Percentiles rank a stretch among this genome's conserved stretches.
phyloP scores from a whole-genome alignment of 1,140 invertebrate species.

The Triops longicaudatus region DNA sequence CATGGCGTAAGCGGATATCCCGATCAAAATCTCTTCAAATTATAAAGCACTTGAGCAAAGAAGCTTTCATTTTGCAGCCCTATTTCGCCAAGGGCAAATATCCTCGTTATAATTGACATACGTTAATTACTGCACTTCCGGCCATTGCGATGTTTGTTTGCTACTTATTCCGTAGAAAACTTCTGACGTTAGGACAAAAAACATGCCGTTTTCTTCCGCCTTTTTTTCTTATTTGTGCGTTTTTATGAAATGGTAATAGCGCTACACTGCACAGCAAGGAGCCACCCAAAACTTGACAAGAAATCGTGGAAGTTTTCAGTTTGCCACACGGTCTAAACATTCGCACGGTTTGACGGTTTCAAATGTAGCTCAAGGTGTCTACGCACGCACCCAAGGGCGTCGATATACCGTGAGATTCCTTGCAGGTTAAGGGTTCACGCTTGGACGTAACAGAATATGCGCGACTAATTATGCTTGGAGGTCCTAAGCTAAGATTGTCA shows the following conservation, averaged over 20 bases:
- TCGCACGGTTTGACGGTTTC: conserved; percentile 5
- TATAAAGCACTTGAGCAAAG: background rate
- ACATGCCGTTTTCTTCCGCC: background rate
- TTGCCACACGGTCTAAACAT: background rate
- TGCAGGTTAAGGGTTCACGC: background rate
- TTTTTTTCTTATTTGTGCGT: background rate
- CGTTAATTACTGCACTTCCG: background rate
- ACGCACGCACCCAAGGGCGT: conserved; percentile 13
- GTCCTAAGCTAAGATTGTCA: background rate
- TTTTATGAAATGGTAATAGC: background rate
- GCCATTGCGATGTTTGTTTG: background rate
- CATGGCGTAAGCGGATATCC: conserved; percentile 4
- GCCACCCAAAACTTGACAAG: background rate
- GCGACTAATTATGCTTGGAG: background rate
- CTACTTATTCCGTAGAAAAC: background rate
- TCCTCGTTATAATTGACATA: background rate
- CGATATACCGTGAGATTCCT: conserved; percentile 5
- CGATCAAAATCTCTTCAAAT: background rate
- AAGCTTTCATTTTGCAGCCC: background rate
- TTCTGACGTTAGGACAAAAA: background rate
- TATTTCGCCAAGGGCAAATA: background rate
- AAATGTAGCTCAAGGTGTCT: background rate
- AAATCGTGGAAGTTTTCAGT: background rate
- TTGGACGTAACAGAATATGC: background rate
- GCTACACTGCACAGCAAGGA: too few species aligned